phyloP scores from a whole-genome alignment of 2,113 vertebrate species.

The Trachemys scripta region DNA sequence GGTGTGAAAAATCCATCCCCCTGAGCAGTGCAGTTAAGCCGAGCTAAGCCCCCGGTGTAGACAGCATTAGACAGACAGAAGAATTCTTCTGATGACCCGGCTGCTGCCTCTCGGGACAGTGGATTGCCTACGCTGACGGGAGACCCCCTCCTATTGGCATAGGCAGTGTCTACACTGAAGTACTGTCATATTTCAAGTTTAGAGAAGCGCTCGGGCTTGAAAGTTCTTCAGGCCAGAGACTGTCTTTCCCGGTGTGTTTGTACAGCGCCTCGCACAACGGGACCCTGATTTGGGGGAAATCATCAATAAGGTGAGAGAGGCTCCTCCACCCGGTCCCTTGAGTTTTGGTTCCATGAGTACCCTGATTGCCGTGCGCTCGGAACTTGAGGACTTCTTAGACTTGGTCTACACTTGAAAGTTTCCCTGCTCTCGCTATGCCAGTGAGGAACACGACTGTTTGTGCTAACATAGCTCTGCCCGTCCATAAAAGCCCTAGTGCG shows the following conservation, averaged over 20 bases:
- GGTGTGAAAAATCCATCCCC: not conserved
- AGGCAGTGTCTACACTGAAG: not conserved
- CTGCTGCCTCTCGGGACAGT: not conserved
- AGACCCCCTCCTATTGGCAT: not conserved
- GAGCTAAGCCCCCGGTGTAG: not conserved
- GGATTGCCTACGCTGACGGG: not conserved
- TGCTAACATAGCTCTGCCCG: not conserved
- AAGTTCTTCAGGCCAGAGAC: not conserved
- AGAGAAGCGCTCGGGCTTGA: not conserved
- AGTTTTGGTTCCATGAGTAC: not conserved
- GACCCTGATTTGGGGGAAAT: not conserved
- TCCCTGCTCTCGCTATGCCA: too few species aligned
- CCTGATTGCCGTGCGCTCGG: not conserved
- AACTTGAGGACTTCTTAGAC: not conserved
- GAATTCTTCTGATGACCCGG: not conserved
- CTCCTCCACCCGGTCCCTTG: not conserved
- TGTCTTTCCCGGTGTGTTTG: not conserved
- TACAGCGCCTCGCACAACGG: not conserved
- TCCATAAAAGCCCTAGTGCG: not conserved
- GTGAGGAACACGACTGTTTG: not conserved
- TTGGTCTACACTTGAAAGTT: not conserved
- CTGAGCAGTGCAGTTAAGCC: not conserved
- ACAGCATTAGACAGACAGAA: not conserved
- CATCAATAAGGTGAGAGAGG: not conserved
- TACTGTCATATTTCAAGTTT: not conserved